These are phyloP conservation scores for Machimus rusticus DNA, from an alignment of 2,888 invertebrate species.

Conservation along the genomic window DNA sequence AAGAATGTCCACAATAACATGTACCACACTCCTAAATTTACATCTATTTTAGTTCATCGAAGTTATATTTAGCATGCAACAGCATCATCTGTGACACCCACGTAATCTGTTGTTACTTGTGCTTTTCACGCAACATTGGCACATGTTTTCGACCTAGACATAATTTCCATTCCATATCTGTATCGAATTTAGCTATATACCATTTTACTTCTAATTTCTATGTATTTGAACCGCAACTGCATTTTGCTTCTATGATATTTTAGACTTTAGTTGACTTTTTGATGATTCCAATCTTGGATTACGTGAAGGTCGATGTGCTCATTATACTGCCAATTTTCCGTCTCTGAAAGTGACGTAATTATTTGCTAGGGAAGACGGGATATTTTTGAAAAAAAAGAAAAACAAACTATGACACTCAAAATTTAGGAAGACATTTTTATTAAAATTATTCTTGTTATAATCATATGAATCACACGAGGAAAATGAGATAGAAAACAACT, in stretches of 20 bases:
- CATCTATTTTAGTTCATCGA: neutral
- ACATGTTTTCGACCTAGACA: constrained; percentile 5
- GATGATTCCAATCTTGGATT: neutral
- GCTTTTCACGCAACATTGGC: neutral
- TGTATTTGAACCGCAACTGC: neutral
- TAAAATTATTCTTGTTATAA: neutral
- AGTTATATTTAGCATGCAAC: neutral
- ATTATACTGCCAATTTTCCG: neutral
- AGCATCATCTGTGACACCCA: constrained; percentile 4
- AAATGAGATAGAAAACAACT: neutral
- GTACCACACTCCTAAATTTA: neutral
- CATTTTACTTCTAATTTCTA: neutral
- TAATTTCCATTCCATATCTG: neutral
- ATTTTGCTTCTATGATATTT: neutral
- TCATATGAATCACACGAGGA: neutral
- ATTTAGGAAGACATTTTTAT: neutral
- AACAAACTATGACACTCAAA: neutral
- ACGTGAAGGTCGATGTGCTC: constrained; percentile 19
- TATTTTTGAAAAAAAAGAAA: neutral
- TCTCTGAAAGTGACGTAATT: neutral
- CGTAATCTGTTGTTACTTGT: constrained; percentile 18
- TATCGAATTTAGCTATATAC: neutral
- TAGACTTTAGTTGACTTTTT: neutral
- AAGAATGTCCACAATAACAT: neutral
- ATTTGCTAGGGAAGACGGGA: neutral